phyloP scores from a whole-genome alignment of 2,113 vertebrate genomes.

The Vulpes lagopus region DNA sequence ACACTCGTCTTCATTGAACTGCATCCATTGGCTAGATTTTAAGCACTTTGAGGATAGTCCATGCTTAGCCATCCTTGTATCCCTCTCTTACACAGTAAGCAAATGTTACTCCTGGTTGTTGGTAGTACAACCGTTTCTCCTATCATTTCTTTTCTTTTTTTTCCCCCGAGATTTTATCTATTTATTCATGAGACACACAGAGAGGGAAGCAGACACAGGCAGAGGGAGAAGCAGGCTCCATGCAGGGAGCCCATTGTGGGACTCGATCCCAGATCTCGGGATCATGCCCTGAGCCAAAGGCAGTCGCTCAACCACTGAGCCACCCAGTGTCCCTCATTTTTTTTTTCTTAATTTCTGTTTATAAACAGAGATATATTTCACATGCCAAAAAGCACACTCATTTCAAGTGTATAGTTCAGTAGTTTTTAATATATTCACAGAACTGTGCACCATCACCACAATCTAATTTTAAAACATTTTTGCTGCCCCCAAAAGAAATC shows the following conservation, averaged over 20 bases:
- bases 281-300: too few species aligned
- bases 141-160: background rate
- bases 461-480: constrained; percentile 40
- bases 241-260: too few species aligned
- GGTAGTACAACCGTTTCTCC: background rate
- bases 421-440: background rate
- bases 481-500: background rate
- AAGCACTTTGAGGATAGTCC: background rate
- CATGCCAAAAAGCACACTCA: background rate
- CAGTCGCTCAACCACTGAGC: too few species aligned
- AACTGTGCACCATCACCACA: background rate
- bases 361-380: background rate
- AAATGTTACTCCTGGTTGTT: background rate
- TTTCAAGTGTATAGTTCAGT: background rate
- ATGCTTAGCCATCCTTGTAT: background rate
- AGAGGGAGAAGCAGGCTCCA: too few species aligned
- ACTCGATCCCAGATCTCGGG: too few species aligned
- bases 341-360: background rate
- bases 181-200: too few species aligned
- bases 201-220: too few species aligned
- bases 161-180: too few species aligned
- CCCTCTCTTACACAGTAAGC: background rate
- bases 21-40: background rate
- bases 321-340: too few species aligned
- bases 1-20: background rate